A percentile compares a stretch with the other conserved stretches of the same genome.
These are phyloP conservation scores for Ceratoteleas bidentatus DNA, from an alignment of 1,140 invertebrate species.

Conservation along the genomic window DNA sequence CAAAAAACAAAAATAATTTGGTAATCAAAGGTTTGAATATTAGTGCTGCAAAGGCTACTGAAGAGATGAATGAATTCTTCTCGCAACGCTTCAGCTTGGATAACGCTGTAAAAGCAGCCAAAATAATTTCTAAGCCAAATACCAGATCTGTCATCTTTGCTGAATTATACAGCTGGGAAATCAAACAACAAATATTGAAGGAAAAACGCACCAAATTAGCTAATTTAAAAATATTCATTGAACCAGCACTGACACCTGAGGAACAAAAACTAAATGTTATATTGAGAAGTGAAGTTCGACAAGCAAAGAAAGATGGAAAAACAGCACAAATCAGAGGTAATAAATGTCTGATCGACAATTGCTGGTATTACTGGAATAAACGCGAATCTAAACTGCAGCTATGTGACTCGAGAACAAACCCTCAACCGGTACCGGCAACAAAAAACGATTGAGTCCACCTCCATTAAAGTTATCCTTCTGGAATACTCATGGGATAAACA, in stretches of 20 bases:
- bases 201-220: background rate
- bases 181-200: background rate
- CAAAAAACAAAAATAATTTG: too few species aligned
- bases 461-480: background rate
- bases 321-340: background rate
- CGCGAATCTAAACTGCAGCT: background rate
- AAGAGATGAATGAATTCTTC: too few species aligned
- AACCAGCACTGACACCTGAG: background rate
- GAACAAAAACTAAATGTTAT: background rate
- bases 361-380: background rate
- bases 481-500: background rate
- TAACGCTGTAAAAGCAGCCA: too few species aligned
- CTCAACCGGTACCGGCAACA: background rate
- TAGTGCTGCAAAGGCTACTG: too few species aligned
- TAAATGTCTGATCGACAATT: background rate
- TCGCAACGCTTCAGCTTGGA: too few species aligned
- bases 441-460: background rate
- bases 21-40: too few species aligned
- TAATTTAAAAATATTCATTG: background rate
- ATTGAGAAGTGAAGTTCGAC: background rate
- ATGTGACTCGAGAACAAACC: background rate
- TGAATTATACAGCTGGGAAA: background rate
- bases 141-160: background rate
- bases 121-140: too few species aligned
- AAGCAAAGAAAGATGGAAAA: background rate